Evolutionary conservation across 2,888 invertebrate species (phyloP), one percentile per base, ranked within the genome.

Genomic region (Catotricha subobsoleta): DNA sequence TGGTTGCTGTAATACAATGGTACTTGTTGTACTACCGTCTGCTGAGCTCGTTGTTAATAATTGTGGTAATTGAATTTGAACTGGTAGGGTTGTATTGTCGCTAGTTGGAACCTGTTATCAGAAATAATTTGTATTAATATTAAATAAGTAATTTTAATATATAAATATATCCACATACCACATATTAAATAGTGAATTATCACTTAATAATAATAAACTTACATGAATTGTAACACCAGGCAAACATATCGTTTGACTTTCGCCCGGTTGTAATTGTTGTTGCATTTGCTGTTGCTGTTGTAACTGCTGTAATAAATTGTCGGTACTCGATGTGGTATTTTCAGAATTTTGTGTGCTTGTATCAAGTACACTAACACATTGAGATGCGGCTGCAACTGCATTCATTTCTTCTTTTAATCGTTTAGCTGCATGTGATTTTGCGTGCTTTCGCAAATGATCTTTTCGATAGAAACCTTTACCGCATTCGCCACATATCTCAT

Each of bases 371-470:
- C 23, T n/a, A n/a, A n/a, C n/a, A n/a, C n/a, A n/a, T n/a, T n/a
- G n/a, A n/a, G n/a, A n/a, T 28, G 45, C 35, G 16, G 41, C 38
- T 3, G 28, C 43, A 40, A 57, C 57, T 43, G 59, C 64, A 47
- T 59, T 65, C 41, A 71, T 67, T 56, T 77, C 77, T 54, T 80
- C 80, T 47, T 81, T 78, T 39, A 77, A 72, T 28, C 81, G 69
- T 52, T 77, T 74, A n/a, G 76, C 73, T 50, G 78, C 68, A 61
- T 83, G 83, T 45, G 80, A 80, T 38, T 80, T 70, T 16, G 79
- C 73, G 59, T 83, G 83, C 56, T 83, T 84, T 52, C 81, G 68
- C 39, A 84, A 60, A 59, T 83, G 83, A 56, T 83, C 83, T 54
- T 81, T 82, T 41, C 81, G 69, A 56, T 80, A 80, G 58, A 80